Percentiles rank a stretch among this genome's conserved stretches.
These are phyloP conservation scores for Asarcornis scutulata DNA, from an alignment of 2,113 vertebrate genomes.

Conservation along the genomic window DNA sequence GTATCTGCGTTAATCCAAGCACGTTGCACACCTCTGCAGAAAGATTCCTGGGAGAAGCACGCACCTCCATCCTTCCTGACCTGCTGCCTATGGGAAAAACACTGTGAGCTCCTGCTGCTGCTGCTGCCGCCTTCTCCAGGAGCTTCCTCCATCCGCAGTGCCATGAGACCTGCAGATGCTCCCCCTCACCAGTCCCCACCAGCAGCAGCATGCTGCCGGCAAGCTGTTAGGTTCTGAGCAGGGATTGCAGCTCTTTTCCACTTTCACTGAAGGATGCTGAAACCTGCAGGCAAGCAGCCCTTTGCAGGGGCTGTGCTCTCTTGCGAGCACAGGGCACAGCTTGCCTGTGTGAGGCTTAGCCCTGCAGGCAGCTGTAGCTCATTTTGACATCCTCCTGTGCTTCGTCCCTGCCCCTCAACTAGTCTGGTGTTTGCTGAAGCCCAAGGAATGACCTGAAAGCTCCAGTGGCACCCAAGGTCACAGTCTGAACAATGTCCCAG, in stretches of 20 bases:
- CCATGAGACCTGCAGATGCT: background rate
- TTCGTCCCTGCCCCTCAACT: background rate
- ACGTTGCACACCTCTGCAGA: background rate
- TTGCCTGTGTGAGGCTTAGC: background rate
- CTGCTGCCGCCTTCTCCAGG: background rate
- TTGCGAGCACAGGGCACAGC: background rate
- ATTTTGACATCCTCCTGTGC: background rate
- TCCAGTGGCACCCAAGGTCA: background rate
- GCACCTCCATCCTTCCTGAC: fast-evolving
- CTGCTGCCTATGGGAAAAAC: background rate
- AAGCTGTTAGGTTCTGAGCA: background rate
- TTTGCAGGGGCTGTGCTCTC: fast-evolving
- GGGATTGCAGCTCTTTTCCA: background rate
- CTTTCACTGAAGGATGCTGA: background rate
- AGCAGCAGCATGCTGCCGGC: background rate
- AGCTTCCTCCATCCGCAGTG: background rate
- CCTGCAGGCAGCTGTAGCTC: fast-evolving
- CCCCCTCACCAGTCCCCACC: fast-evolving
- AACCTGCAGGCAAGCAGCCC: background rate
- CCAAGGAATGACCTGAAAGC: background rate
- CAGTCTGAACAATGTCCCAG: background rate
- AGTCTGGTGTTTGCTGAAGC: background rate
- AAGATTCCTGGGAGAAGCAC: background rate
- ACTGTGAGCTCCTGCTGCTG: background rate
- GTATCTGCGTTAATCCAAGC: background rate